Percentiles rank a stretch among this genome's conserved stretches.
Evolutionary conservation across 2,797 vertebrate species (phyloP).

Genomic region (Petrocephalus schoutedeni): DNA sequence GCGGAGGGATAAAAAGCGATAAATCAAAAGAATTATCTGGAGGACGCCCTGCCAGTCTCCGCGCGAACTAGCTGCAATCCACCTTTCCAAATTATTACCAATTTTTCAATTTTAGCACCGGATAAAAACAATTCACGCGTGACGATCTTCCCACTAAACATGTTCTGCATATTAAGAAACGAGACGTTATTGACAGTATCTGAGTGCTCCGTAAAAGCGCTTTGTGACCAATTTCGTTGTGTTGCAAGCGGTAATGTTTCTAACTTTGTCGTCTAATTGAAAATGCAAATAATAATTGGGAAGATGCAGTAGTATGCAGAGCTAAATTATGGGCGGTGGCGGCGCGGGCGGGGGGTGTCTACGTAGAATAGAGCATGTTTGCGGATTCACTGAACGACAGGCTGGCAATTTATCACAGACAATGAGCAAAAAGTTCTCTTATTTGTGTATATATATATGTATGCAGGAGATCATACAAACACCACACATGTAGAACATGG

Average conservation of each 20-base stretch:
- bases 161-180: neutral
- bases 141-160: neutral
- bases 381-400: neutral
- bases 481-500: too few relatives aligned
- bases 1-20: conserved; percentile 56
- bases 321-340: conserved; percentile 13
- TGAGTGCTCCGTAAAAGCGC: neutral
- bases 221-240: neutral
- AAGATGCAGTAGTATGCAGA: neutral
- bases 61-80: neutral
- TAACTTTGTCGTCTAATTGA: neutral
- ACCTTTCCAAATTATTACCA: neutral
- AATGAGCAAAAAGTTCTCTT: neutral
- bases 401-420: neutral
- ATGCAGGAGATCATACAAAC: too few relatives aligned
- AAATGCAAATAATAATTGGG: neutral
- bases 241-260: neutral
- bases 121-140: neutral
- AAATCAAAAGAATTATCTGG: neutral
- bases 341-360: neutral
- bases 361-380: neutral
- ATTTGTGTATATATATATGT: neutral
- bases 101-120: neutral
- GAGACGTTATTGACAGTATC: neutral
- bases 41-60: neutral